Evolutionary conservation across 2,888 invertebrate species (phyloP).

Genomic region (Protonemura montana): DNA sequence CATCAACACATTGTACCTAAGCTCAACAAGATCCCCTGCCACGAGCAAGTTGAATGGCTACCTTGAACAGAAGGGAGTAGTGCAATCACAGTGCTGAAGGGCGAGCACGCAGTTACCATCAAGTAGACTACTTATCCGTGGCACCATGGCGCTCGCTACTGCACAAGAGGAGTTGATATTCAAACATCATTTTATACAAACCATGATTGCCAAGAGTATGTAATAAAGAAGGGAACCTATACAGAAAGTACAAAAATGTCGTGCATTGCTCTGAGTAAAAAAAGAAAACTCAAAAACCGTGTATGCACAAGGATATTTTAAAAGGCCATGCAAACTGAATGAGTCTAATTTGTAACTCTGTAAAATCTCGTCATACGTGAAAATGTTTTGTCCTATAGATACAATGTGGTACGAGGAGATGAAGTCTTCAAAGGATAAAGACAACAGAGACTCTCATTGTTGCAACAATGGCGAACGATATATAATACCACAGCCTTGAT

Average conservation of each 20-base stretch:
- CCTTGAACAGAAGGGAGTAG: neutral
- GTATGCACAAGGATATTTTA: neutral
- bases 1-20: neutral
- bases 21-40: neutral
- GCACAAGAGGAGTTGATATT: neutral
- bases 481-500: neutral
- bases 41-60: neutral
- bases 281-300: neutral
- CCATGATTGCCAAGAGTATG: constrained; percentile 3
- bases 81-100: neutral
- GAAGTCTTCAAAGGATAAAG: neutral
- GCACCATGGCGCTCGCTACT: neutral
- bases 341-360: constrained; percentile 8
- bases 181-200: neutral
- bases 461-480: constrained; percentile 4
- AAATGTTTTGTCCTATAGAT: neutral
- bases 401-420: neutral
- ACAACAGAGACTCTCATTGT: constrained; percentile 1
- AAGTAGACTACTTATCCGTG: neutral
- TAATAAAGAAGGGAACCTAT: neutral
- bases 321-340: constrained; percentile 18
- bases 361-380: neutral
- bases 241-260: neutral
- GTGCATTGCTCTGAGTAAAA: neutral
- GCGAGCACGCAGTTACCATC: neutral